A percentile compares a stretch with the other conserved stretches of the same genome.
phyloP scores from a whole-genome alignment of 2,888 invertebrate genomes.

The Metallyticus violacea region DNA sequence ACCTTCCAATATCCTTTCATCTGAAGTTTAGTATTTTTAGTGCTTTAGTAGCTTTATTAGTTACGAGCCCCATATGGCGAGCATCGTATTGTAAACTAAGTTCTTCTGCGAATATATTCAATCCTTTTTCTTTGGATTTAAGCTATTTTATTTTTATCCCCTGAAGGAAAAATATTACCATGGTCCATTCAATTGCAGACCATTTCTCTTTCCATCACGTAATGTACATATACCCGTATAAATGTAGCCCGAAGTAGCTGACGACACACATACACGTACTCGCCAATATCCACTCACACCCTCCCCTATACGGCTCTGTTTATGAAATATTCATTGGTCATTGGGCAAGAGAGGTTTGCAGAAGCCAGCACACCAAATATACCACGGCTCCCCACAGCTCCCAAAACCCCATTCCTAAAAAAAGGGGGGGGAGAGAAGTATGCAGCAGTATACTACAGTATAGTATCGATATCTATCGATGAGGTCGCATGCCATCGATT shows the following conservation, averaged over 20 bases:
- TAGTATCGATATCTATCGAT: not conserved
- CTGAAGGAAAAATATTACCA: not conserved
- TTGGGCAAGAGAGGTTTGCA: not conserved
- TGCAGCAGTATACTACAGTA: not conserved
- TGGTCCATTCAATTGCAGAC: not conserved
- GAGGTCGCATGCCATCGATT: not conserved
- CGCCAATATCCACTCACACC: not conserved
- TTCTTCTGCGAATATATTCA: too few relatives aligned
- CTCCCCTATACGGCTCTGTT: not conserved
- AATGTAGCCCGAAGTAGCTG: not conserved
- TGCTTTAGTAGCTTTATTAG: too few relatives aligned
- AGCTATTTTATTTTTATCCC: not conserved
- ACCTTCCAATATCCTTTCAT: too few relatives aligned
- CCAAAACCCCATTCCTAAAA: not conserved
- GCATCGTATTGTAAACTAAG: too few relatives aligned
- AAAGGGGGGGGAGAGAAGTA: not conserved
- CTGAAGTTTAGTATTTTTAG: too few relatives aligned
- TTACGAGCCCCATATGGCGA: too few relatives aligned
- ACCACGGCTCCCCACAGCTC: not conserved
- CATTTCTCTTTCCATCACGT: not conserved
- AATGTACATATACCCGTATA: not conserved
- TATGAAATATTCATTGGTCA: conserved; percentile 11
- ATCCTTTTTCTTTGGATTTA: not conserved
- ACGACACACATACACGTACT: conserved; percentile 36
- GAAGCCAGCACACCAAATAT: not conserved